Base-by-base conservation (phyloP, 2,888 invertebrate species). In the Capitulum mitella region DNA sequence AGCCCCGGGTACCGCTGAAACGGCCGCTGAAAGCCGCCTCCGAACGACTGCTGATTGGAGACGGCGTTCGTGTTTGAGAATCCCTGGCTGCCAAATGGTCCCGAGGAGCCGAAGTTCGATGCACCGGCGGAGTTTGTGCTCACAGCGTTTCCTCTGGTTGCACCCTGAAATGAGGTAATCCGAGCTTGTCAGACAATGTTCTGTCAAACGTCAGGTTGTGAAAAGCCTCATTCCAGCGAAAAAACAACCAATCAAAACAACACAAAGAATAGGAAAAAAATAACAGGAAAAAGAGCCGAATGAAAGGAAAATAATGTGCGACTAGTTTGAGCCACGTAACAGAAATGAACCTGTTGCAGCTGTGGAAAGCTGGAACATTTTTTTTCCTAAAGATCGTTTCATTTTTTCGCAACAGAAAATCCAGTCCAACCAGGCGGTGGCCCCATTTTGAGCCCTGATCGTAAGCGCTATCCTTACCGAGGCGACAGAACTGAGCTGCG, bases 51-150 rank as follows among this genome's bases (percentile, higher is more conserved):
- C 64, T 64, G 64, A 34, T 64, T 64, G 32, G 64, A 64, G 64
- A 64, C 34, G 32, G 64, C 64, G 64, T 64, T 64, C 29, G 58
- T 58, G 58, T 58, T 29, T n/a, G 58, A 58, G 58, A 58, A 58
- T 14, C 29, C n/a, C 58, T 64, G 32, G 64, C 34, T 64, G 14
- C 64, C 64, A 22, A 64, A 64, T 19, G 22, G 32, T 29, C 64
- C 19, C 1, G 64, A 64, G 34, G 1, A 29, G 16, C 32, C 64
- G 64, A 64, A 29, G 64, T 64, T 64, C 19, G 64, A 34, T 32
- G 64, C 64, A 5, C 19, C 34, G 19, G 64, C 64, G 8, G 29
- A 29, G 34, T 64, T 58, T n/a, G 26, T 58, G n/a, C 58, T 58
- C n/a, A 12, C 10, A 29, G n/a, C 29, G 29, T 58, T 58, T 12